A percentile compares a stretch with the other conserved stretches of the same genome.
These are phyloP conservation scores for Cephus runcator DNA, from an alignment of 2,888 invertebrate species.

Conservation along the genomic window DNA sequence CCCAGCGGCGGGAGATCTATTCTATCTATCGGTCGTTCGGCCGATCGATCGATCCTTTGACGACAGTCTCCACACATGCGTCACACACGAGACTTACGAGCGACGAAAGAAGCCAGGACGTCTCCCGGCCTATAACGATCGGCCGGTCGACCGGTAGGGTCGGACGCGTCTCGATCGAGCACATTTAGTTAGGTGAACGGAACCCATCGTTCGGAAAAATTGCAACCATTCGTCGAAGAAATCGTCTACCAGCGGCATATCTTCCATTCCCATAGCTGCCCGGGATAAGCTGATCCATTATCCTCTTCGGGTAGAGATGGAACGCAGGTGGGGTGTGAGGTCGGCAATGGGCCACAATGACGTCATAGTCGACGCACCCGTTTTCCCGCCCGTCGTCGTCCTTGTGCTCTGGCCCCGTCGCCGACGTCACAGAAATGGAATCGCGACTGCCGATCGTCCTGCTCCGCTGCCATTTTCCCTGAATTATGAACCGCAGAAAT, in stretches of 20 bases:
- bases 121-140: too few relatives aligned
- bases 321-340: too few relatives aligned
- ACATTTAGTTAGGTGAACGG: too few relatives aligned
- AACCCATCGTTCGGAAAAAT: slow-evolving; percentile 28
- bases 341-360: too few relatives aligned
- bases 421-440: too few relatives aligned
- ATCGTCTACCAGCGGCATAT: slow-evolving; percentile 31
- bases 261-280: slow-evolving; percentile 26
- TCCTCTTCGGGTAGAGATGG: slow-evolving; percentile 19
- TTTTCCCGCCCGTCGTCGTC: too few relatives aligned
- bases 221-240: slow-evolving; percentile 44
- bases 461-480: slow-evolving; percentile 16
- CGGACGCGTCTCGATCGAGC: too few relatives aligned
- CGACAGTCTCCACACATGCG: not conserved
- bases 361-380: too few relatives aligned
- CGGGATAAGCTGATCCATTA: slow-evolving; percentile 54
- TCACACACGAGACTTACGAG: not conserved
- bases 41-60: slow-evolving; percentile 14
- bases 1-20: too few relatives aligned
- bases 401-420: too few relatives aligned
- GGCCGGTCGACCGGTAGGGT: too few relatives aligned
- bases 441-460: not conserved
- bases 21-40: slow-evolving; percentile 12
- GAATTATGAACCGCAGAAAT: slow-evolving; percentile 49
- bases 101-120: too few relatives aligned